These are phyloP conservation scores for Mobula hypostoma DNA, from an alignment of 2,113 vertebrate species.

Conservation along the genomic window DNA sequence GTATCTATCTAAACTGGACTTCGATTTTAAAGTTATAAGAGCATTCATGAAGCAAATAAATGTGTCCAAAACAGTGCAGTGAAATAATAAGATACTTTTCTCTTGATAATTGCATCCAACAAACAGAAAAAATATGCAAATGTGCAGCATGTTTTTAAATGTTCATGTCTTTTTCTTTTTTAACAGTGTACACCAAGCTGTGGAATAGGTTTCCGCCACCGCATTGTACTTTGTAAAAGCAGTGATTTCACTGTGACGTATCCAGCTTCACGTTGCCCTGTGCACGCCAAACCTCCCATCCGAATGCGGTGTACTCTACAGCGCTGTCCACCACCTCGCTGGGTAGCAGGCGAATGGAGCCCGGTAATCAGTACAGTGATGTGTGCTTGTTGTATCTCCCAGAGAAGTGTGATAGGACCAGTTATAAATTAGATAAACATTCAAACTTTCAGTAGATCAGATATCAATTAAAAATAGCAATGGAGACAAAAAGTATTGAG, in stretches of 20 bases:
- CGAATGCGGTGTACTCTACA: constrained; percentile 91
- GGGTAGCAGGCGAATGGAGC: constrained; percentile 85
- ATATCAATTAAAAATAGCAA: background rate
- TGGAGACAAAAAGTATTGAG: background rate
- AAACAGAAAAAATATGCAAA: background rate
- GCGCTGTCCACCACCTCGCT: constrained; percentile 83
- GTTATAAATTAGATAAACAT: background rate
- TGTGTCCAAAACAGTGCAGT: background rate
- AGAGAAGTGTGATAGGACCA: background rate
- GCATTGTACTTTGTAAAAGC: constrained; percentile 84
- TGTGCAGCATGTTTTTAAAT: background rate
- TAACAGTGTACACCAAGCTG: constrained; percentile 88
- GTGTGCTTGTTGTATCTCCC: background rate
- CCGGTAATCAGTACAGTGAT: constrained; percentile 62
- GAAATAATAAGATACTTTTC: background rate
- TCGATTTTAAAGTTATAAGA: background rate
- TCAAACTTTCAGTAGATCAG: background rate
- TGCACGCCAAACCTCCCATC: constrained; percentile 72
- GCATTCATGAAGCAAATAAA: background rate
- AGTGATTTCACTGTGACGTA: constrained; percentile 71
- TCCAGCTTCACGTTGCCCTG: constrained; percentile 68
- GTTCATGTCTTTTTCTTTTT: background rate
- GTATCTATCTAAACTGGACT: no score
- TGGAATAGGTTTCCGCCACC: constrained; percentile 84
- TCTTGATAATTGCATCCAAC: background rate